These are phyloP conservation scores for rat (Rattus norvegicus) DNA, from an alignment of 2,113 vertebrate species.

Conservation along the genomic window GRCr8 NC_086028.1:78736501-78737000, in stretches of 20 bases:
- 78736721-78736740: not conserved
- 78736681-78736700: conserved; percentile 21
- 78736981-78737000: not conserved
- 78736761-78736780: not conserved
- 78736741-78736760: not conserved
- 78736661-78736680: not conserved
- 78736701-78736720: conserved; percentile 5
- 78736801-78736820: conserved; percentile 52
- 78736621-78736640: not conserved
- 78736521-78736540: not conserved
- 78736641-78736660: not conserved
- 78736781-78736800: not conserved
- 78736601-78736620: not conserved
- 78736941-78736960: not conserved
- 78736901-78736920: not conserved
- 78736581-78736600: conserved; percentile 28
- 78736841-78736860: not conserved
- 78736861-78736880: not conserved
- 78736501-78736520: not conserved
- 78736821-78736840: conserved; percentile 58
- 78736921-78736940: not conserved
- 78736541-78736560: conserved; percentile 53
- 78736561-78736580: not conserved
- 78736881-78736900: not conserved
- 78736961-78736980: not conserved